Percentiles rank a stretch among this genome's conserved stretches.
phyloP scores from a whole-genome alignment of 2,888 invertebrate genomes.

The Microplitis manilae region DNA sequence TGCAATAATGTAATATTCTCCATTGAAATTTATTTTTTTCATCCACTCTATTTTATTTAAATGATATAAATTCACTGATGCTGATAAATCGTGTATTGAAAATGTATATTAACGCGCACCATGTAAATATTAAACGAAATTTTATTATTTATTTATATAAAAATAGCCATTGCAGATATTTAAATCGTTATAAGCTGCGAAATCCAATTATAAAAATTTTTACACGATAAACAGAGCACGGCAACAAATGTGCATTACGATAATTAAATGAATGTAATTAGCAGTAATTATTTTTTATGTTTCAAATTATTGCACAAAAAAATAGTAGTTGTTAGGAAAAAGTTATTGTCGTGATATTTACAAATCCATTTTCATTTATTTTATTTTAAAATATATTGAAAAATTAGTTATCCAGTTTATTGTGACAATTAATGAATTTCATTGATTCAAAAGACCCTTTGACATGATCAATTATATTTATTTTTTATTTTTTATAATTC shows the following conservation, averaged over 20 bases:
- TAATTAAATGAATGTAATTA: neutral
- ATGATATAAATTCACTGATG: neutral
- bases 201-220: neutral
- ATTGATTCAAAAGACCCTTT: no score
- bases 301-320: neutral
- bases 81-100: neutral
- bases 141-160: neutral
- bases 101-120: neutral
- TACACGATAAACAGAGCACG: neutral
- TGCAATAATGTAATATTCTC: no score
- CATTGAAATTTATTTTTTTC: no score
- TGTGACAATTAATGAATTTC: no score
- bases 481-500: no score
- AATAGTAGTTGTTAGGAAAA: neutral
- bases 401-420: no score
- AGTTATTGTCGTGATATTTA: neutral
- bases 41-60: neutral
- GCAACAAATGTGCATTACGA: neutral
- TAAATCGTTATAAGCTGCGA: neutral
- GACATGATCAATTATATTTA: no score
- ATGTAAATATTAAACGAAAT: neutral
- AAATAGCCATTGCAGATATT: neutral
- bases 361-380: neutral
- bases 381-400: no score
- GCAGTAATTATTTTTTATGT: neutral